phyloP scores from a whole-genome alignment of 2,797 vertebrate genomes.

The Coracias cyanogaster region DNA sequence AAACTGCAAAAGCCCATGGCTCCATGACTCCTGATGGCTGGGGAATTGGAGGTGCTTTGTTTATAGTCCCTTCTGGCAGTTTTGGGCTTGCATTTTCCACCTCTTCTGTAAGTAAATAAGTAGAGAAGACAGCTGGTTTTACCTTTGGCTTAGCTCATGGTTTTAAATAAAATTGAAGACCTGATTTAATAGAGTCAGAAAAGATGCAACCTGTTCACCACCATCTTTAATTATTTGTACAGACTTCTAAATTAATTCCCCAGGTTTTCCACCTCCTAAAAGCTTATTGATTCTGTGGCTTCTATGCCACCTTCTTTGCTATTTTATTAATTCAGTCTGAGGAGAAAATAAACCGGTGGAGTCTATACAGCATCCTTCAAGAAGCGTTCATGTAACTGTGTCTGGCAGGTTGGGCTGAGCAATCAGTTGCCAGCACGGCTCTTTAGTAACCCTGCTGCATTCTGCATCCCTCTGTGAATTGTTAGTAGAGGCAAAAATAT shows the following conservation, averaged over 20 bases:
- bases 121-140: not conserved
- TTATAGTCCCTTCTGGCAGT: not conserved
- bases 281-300: slow-evolving; percentile 6
- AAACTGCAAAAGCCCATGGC: not conserved
- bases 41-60: not conserved
- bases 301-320: not conserved
- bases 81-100: not conserved
- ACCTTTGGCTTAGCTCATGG: not conserved
- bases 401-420: not conserved
- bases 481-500: not conserved
- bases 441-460: not conserved
- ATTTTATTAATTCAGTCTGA: not conserved
- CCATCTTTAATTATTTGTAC: not conserved
- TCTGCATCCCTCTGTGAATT: not conserved
- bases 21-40: not conserved
- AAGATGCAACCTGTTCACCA: not conserved
- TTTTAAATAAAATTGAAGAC: not conserved
- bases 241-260: not conserved
- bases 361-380: not conserved
- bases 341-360: not conserved
- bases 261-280: not conserved
- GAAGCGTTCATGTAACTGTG: not conserved
- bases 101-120: not conserved
- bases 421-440: not conserved
- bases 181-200: not conserved